A percentile compares a stretch with the other conserved stretches of the same genome.
These are phyloP conservation scores for Eclectus roratus DNA, from an alignment of 2,113 vertebrate genomes.

Conservation along the genomic window DNA sequence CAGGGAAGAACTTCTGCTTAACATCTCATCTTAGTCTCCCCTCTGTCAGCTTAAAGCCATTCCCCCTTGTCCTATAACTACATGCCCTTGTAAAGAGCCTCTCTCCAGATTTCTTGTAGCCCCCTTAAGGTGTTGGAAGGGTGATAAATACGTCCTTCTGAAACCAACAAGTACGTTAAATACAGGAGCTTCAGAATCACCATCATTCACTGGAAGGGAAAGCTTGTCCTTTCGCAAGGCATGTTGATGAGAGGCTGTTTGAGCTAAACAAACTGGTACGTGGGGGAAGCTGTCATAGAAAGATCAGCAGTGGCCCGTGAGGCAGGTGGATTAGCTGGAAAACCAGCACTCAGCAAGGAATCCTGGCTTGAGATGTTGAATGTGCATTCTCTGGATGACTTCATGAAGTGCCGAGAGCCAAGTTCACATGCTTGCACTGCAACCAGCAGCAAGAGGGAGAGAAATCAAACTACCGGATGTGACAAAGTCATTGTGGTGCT, in stretches of 20 bases:
- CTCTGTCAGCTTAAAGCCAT: neutral
- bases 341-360: fast-evolving
- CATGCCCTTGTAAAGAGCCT: neutral
- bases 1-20: neutral
- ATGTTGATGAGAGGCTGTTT: neutral
- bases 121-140: neutral
- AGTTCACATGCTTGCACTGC: neutral
- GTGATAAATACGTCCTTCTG: neutral
- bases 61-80: neutral
- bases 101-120: neutral
- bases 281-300: neutral
- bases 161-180: neutral
- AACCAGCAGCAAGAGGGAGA: neutral
- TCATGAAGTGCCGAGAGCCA: neutral
- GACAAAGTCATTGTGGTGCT: neutral
- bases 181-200: neutral
- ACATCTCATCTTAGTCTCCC: neutral
- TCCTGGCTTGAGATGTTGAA: neutral
- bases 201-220: neutral
- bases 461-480: neutral
- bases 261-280: neutral
- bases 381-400: neutral
- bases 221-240: neutral
- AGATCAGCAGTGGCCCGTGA: neutral
- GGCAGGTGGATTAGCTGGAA: neutral